These are phyloP conservation scores for Eumaeus atala DNA, from an alignment of 1,140 invertebrate species.

Conservation along the genomic window DNA sequence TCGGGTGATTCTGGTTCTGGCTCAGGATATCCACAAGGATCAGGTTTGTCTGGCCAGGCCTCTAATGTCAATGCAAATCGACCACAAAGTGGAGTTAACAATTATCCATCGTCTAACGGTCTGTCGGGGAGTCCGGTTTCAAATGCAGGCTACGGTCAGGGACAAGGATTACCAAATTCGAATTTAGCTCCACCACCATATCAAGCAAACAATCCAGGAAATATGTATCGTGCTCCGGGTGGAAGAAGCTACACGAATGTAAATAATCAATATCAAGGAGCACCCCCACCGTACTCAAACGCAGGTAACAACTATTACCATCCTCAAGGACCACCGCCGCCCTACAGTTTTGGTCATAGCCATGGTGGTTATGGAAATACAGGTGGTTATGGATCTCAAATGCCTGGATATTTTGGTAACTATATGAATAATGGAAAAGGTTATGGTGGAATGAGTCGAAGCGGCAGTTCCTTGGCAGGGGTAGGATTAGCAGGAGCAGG, in stretches of 20 bases:
- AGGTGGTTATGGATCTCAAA: constrained; percentile 36
- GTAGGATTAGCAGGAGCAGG: constrained; percentile 63
- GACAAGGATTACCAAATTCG: constrained; percentile 31
- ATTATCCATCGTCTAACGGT: constrained; percentile 22
- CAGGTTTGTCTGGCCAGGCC: constrained; percentile 23
- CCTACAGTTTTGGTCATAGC: constrained; percentile 40
- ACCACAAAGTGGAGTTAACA: constrained; percentile 3
- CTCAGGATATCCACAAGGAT: constrained; percentile 21
- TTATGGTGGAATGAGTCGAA: constrained; percentile 49
- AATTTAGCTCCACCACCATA: constrained; percentile 34
- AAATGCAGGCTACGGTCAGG: constrained; percentile 32
- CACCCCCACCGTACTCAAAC: constrained; percentile 42
- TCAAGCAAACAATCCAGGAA: constrained; percentile 26
- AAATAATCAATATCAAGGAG: constrained; percentile 31
- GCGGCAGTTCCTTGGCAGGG: constrained; percentile 49
- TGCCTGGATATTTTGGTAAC: constrained; percentile 57
- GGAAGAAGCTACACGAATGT: constrained; percentile 15
- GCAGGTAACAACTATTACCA: constrained; percentile 44
- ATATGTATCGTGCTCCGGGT: constrained; percentile 18
- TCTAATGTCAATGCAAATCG: constrained; percentile 7
- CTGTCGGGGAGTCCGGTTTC: constrained; percentile 26
- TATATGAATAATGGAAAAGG: constrained; percentile 44
- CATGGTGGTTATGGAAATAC: constrained; percentile 41
- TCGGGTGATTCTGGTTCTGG: constrained; percentile 32
- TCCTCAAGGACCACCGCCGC: constrained; percentile 49